phyloP scores from a whole-genome alignment of 2,113 vertebrate genomes.

The Galeopterus variegatus region DNA sequence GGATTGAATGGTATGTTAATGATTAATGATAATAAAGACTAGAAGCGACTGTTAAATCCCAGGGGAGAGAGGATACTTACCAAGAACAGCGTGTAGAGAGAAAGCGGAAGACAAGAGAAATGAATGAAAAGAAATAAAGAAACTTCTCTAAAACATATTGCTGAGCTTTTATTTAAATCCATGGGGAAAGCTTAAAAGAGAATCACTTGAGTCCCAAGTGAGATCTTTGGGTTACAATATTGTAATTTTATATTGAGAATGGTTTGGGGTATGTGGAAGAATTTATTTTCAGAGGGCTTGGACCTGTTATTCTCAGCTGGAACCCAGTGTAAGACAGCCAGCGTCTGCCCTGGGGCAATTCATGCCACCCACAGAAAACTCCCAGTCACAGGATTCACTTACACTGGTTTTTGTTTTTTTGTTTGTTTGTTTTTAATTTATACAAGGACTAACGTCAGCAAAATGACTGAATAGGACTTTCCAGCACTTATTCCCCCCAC shows the following conservation, averaged over 20 bases:
- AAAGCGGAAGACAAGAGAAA: not conserved
- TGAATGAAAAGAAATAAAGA: constrained; percentile 9
- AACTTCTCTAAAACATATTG: not conserved
- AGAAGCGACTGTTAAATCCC: not conserved
- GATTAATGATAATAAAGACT: not conserved
- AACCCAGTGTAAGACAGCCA: not conserved
- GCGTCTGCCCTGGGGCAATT: not conserved
- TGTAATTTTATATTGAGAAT: constrained; percentile 44
- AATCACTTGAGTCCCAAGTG: not conserved
- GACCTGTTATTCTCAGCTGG: not conserved
- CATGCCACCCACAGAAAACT: not conserved
- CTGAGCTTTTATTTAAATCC: constrained; percentile 12
- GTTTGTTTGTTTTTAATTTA: not conserved
- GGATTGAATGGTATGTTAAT: not conserved
- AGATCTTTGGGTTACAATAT: not conserved
- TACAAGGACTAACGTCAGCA: not conserved
- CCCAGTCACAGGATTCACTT: not conserved
- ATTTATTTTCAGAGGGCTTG: not conserved
- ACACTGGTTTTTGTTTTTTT: not conserved
- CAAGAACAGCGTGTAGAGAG: not conserved
- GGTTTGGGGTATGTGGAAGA: not conserved
- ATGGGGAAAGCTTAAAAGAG: not conserved
- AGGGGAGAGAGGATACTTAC: not conserved
- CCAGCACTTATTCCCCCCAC: not conserved
- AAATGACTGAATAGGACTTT: not conserved